These are phyloP conservation scores for Mobula hypostoma DNA, from an alignment of 2,113 vertebrate species.

Conservation along the genomic window DNA sequence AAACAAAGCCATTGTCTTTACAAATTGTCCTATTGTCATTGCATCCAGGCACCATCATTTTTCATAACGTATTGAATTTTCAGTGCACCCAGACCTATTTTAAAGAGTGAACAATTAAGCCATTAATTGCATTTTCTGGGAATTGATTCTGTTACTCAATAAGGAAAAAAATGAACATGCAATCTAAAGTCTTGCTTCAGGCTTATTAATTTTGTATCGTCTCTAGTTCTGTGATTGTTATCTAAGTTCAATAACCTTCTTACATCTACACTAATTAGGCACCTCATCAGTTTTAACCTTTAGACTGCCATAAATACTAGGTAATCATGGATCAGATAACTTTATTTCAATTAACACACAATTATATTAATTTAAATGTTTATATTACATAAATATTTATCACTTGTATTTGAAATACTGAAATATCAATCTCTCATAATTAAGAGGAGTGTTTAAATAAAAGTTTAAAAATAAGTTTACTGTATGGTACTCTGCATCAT, in stretches of 20 bases:
- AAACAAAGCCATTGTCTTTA: neutral
- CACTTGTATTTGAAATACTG: neutral
- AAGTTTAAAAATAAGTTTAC: neutral
- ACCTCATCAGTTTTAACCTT: neutral
- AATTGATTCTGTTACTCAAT: neutral
- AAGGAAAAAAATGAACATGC: neutral
- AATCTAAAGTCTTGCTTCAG: neutral
- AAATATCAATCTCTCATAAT: neutral
- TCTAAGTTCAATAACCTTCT: conserved; percentile 12
- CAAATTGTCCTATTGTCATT: neutral
- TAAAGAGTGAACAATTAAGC: neutral
- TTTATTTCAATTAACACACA: conserved; percentile 19
- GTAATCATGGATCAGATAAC: neutral
- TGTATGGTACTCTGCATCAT: neutral
- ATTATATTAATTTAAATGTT: neutral
- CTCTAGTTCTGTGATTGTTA: neutral
- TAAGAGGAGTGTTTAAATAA: neutral
- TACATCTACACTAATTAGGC: conserved; percentile 15
- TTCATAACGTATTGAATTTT: neutral
- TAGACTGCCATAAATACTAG: neutral
- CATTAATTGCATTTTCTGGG: neutral
- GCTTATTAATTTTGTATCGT: conserved; percentile 12
- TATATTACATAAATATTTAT: neutral
- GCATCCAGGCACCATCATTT: neutral
- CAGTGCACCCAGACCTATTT: neutral